Base-by-base conservation (phyloP, 1,140 invertebrate species). In the Acyrthosiphon pisum region DNA sequence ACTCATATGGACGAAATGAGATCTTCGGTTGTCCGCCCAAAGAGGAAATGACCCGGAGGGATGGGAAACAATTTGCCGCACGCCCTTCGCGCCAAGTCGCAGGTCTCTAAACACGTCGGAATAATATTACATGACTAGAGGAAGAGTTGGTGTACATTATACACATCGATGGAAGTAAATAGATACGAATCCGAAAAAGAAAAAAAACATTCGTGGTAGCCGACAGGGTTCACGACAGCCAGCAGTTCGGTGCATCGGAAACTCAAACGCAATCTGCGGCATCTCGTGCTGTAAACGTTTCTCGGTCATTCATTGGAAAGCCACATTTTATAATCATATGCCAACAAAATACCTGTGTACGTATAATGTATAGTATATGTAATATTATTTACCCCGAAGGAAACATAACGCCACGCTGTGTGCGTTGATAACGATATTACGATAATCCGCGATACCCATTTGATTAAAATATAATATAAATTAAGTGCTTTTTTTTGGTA, bases 201-300 rank as follows among this genome's bases (percentile, higher is more conserved):
- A 56, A n/a, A 76, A 88, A 22, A 46, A 90, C 50, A 44, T 68
- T 90, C 89, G 89, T 90, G 89, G 89, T 90, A 26, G 89, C 89
- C 89, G 37, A 90, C 53, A 90, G 89, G 89, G 89, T 90, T 90
- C 89, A 90, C 89, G 89, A 90, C 56, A 14, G 23, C 37, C 35
- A 18, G 50, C 35, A 26, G 35, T 89, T 89, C 23, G 35, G 88
- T 89, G 35, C 50, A 89, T 89, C 88, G 23, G 88, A 37, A 89
- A 89, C 35, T 53, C 48, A 56, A 89, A 89, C 35, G 23, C 48
- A 89, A 89, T 89, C 88, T 89, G 50, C 50, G 50, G 50, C 88
- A 89, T 89, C 88, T 89, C 22, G 11, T 89, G 37, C 37, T 89
- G 20, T 37, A 89, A 89, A 89, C 50, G 23, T 89, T 89, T 89